Conservation (phyloP, 2,797 vertebrate species). For the Scarus forsteni region DNA sequence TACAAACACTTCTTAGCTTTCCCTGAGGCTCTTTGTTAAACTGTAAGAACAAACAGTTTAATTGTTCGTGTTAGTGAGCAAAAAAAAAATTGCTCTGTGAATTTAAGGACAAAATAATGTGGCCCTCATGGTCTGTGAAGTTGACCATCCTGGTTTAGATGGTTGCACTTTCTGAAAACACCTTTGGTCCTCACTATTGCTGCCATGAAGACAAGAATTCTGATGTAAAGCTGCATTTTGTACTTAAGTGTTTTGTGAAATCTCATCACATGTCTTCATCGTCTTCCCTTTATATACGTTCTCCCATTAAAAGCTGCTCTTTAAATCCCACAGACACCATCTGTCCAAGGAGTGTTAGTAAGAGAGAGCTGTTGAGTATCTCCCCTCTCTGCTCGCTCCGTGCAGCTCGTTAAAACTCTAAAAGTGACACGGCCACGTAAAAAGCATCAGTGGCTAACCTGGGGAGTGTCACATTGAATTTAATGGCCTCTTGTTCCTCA, state of each 20-base stretch:
- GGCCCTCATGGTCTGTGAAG: no score
- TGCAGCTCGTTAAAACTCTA: conserved; percentile 80
- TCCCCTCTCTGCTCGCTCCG: conserved; percentile 49
- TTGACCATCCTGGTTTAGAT: no score
- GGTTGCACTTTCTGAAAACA: no score
- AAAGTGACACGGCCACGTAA: conserved; percentile 78
- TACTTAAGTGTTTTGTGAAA: conserved; percentile 51
- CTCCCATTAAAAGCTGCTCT: conserved; percentile 65
- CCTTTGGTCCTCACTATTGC: no score
- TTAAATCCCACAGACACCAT: conserved; percentile 4
- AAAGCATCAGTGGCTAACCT: conserved; percentile 75
- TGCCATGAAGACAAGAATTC: background rate
- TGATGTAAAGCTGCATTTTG: conserved; percentile 34
- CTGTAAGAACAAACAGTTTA: no score
- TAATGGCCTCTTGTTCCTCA: conserved; percentile 78
- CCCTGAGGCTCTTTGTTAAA: no score
- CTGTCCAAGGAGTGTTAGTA: conserved; percentile 22
- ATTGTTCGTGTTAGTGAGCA: no score
- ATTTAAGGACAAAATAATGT: no score
- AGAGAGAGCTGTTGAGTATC: conserved; percentile 37
- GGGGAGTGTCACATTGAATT: conserved; percentile 83
- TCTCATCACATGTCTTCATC: conserved; percentile 39
- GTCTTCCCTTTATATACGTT: conserved; percentile 39
- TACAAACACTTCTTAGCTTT: no score
- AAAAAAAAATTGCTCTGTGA: no score